Base-by-base conservation (phyloP, 2,888 invertebrate species). In the Drosophila pullipes region DNA sequence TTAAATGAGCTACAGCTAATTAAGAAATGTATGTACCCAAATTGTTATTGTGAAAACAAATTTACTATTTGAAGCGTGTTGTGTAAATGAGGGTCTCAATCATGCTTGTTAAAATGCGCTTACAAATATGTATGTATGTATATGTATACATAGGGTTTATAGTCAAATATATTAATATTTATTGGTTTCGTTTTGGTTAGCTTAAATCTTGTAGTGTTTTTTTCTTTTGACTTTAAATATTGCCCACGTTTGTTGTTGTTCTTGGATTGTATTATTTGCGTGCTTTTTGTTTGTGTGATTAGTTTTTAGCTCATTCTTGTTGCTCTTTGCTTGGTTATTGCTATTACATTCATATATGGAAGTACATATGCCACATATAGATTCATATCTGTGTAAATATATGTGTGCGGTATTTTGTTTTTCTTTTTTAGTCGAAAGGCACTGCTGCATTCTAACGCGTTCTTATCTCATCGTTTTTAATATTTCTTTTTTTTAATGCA, bases 391-490 rank as follows among this genome's bases (percentile, higher is more conserved):
- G 16, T 47, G 22, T 47, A 47, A 25, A 25, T 52, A 31, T 31
- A 55, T 59, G 52, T 66, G 50, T 41, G 69, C 55, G 33, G 28
- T 68, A 41, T 52, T 58, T 35, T 39, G 22, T 41, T 55, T 50
- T 49, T 57, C 30, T 35, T 22, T 61, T 61, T 41, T 54, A 60
- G 62, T 74, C 69, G 76, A 75, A 75, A 75, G 75, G 75, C 76
- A 75, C 75, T 76, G 75, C 76, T 76, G 70, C 75, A 75, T 70
- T 76, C 53, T 76, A 74, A 69, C 69, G 69, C 69, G 58, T 69
- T 60, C 35, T 50, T 44, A 41, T 57, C 49, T 71, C 49, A 39
- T 50, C 28, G 31, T 33, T 47, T 18, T 31, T 30, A 22, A 22
- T 22, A 22, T 30, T 7, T 7, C 0, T 6, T 9, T 31, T 31